Conservation (phyloP, 1,140 invertebrate species). For the Drosophila biarmipes region DNA sequence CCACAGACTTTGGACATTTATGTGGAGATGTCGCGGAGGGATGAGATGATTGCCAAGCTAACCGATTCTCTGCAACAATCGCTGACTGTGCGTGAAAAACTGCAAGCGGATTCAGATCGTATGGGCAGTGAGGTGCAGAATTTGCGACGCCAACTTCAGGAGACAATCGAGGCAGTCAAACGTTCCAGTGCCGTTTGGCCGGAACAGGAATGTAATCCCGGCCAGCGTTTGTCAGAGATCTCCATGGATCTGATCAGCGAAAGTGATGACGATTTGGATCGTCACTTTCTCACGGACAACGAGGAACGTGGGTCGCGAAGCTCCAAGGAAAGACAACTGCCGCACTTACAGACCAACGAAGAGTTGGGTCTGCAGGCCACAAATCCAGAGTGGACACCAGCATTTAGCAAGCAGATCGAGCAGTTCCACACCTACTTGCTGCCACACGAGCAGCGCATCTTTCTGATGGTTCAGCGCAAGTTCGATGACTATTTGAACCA, state of each 20-base stretch:
- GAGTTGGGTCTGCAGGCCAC: slow-evolving; percentile 71
- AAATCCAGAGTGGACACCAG: slow-evolving; percentile 71
- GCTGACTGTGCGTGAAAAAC: slow-evolving; percentile 86
- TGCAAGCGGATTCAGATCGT: slow-evolving; percentile 87
- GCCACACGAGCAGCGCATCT: slow-evolving; percentile 84
- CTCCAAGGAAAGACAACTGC: slow-evolving; percentile 80
- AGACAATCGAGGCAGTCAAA: slow-evolving; percentile 84
- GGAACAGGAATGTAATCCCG: slow-evolving; percentile 80
- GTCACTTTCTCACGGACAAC: slow-evolving; percentile 70
- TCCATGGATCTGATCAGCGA: slow-evolving; percentile 83
- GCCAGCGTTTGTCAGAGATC: slow-evolving; percentile 77
- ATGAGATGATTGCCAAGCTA: slow-evolving; percentile 87
- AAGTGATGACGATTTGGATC: slow-evolving; percentile 77
- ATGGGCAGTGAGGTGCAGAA: slow-evolving; percentile 87
- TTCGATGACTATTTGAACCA: slow-evolving; percentile 85
- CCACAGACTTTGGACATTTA: slow-evolving; percentile 87
- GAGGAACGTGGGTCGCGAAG: slow-evolving; percentile 70
- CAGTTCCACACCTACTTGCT: slow-evolving; percentile 81
- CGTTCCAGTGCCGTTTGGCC: slow-evolving; percentile 64
- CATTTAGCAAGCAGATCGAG: slow-evolving; percentile 83
- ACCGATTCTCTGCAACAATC: slow-evolving; percentile 87
- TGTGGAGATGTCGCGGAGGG: slow-evolving; percentile 86
- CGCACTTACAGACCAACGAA: slow-evolving; percentile 38
- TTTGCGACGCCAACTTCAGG: slow-evolving; percentile 86
- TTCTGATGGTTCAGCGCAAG: slow-evolving; percentile 84